Evolutionary conservation across 1,140 invertebrate genomes (phyloP).

Genomic region (Brachionus calyciflorus): DNA sequence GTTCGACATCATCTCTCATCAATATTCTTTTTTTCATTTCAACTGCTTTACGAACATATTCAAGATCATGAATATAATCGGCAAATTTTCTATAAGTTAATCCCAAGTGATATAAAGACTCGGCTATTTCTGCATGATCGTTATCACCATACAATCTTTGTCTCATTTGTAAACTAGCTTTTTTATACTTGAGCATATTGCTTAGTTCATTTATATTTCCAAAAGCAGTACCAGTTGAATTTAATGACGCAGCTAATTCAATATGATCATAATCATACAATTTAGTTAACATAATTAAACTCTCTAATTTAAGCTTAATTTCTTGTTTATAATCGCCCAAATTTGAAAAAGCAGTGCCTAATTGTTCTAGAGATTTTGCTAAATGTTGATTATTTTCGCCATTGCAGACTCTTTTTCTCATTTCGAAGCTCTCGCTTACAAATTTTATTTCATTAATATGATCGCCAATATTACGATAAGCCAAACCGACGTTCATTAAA

Average conservation of each 20-base stretch:
- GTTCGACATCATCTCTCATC: neutral
- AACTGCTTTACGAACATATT: neutral
- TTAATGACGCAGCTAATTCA: neutral
- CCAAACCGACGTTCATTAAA: neutral
- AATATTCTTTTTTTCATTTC: constrained; percentile 1
- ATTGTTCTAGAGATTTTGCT: neutral
- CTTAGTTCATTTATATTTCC: neutral
- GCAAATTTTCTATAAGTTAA: neutral
- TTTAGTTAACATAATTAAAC: constrained; percentile 11
- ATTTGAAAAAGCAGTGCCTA: neutral
- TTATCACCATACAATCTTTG: neutral
- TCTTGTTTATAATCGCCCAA: neutral
- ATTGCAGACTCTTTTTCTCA: neutral
- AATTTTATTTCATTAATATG: constrained; percentile 9
- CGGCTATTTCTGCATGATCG: constrained; percentile 10
- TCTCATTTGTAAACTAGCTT: neutral
- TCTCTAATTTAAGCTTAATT: neutral
- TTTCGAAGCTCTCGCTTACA: neutral
- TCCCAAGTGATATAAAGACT: constrained; percentile 1
- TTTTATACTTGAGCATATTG: constrained; percentile 19
- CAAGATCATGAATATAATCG: neutral
- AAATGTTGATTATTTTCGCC: neutral
- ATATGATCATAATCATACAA: neutral
- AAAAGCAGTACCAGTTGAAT: constrained; percentile 1
- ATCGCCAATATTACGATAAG: neutral